Evolutionary conservation across 2,113 vertebrate genomes (phyloP).

Genomic region (Pteruthius melanotis): DNA sequence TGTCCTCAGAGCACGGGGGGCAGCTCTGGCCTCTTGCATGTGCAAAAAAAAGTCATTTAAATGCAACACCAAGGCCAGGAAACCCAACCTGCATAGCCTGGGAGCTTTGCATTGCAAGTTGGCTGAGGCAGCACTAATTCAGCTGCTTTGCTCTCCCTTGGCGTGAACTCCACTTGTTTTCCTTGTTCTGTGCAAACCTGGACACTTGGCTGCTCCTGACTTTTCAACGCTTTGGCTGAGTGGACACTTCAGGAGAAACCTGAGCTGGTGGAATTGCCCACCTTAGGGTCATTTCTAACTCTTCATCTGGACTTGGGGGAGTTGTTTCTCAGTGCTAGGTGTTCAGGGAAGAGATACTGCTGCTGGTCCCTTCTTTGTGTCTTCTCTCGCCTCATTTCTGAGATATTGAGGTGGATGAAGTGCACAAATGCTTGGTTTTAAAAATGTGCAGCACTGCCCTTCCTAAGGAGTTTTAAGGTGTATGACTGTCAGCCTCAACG

Average conservation of each 20-base stretch:
- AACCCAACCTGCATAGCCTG: slow-evolving; percentile 15
- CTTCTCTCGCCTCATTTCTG: not conserved
- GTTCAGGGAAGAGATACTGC: not conserved
- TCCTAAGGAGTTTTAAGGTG: not conserved
- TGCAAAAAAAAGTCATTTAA: not conserved
- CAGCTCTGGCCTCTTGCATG: not conserved
- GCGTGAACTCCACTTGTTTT: not conserved
- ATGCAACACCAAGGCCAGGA: not conserved
- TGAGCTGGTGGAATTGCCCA: not conserved
- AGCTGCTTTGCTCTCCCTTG: not conserved
- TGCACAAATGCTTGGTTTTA: not conserved
- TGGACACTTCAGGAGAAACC: not conserved
- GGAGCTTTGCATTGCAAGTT: not conserved
- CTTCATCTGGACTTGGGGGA: not conserved
- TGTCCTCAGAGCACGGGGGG: not conserved
- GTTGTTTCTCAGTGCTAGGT: not conserved
- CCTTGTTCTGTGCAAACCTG: not conserved
- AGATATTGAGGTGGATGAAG: not conserved
- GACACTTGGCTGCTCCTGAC: slow-evolving; percentile 16
- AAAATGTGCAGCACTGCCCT: not conserved
- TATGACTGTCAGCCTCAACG: not conserved
- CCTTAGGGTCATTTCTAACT: not conserved
- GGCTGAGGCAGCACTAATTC: not conserved
- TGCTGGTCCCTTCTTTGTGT: not conserved
- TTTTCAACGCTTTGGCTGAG: not conserved